Conservation (phyloP, 2,888 invertebrate genomes). For the Caenorhabditis sp. region DNA sequence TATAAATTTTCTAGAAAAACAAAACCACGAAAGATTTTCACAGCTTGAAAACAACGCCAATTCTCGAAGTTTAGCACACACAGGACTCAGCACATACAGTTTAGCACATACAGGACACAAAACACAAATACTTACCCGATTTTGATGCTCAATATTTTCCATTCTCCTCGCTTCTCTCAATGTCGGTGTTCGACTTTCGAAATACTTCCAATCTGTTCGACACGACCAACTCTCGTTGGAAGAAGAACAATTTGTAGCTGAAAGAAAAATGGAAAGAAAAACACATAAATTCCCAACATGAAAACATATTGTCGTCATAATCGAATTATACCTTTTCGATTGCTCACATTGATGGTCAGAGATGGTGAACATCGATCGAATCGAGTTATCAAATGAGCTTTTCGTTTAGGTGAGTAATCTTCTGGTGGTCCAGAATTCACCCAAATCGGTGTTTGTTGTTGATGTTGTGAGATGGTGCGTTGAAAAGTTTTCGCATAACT, state of each 20-base stretch:
- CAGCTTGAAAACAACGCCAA: too few species aligned
- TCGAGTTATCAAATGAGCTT: conserved; percentile 2
- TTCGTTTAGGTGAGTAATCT: background rate
- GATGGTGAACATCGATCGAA: background rate
- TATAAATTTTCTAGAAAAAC: too few species aligned
- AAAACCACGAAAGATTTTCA: too few species aligned
- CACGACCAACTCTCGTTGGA: conserved; percentile 3
- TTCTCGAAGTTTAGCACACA: too few species aligned
- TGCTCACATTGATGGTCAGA: conserved; percentile 3
- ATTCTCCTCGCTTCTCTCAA: background rate
- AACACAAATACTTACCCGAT: too few species aligned
- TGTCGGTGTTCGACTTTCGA: background rate
- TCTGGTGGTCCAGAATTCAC: conserved; percentile 4
- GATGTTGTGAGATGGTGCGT: too few species aligned
- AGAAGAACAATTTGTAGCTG: background rate
- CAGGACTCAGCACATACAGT: too few species aligned
- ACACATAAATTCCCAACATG: background rate
- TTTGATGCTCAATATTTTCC: background rate
- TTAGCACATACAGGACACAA: too few species aligned
- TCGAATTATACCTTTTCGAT: background rate
- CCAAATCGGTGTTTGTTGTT: too few species aligned
- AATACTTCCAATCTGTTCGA: conserved; percentile 5
- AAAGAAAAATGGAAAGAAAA: background rate
- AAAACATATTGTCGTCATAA: background rate
- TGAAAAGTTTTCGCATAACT: background rate